Conservation (phyloP, 2,888 invertebrate species). For the Eupithecia exiguata region DNA sequence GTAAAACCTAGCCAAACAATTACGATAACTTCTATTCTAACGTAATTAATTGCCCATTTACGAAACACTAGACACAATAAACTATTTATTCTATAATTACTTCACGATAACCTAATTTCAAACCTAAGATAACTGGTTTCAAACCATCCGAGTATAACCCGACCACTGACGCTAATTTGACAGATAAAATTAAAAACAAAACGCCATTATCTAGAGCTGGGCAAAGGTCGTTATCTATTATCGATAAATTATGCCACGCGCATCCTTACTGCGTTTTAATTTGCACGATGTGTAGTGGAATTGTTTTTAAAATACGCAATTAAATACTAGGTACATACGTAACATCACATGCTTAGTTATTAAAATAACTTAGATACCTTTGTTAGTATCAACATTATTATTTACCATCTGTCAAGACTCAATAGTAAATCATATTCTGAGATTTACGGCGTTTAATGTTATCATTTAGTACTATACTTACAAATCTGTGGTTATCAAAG, state of each 20-base stretch:
- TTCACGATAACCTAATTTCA: conserved; percentile 27
- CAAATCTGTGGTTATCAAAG: no score
- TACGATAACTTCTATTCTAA: background rate
- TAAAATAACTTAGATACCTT: background rate
- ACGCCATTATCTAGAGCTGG: conserved; percentile 14
- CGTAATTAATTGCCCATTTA: conserved; percentile 2
- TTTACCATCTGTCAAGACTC: background rate
- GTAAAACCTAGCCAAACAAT: background rate
- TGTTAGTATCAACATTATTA: background rate
- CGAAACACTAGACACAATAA: conserved; percentile 7
- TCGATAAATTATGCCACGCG: conserved; percentile 34
- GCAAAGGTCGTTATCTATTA: conserved; percentile 22
- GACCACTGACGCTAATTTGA: conserved; percentile 32
- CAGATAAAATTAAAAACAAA: conserved; percentile 24
- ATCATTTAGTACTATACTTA: no score
- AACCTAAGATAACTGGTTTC: conserved; percentile 10
- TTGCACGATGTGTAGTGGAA: conserved; percentile 7
- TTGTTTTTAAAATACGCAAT: background rate
- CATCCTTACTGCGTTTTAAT: conserved; percentile 27
- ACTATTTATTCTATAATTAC: conserved; percentile 8
- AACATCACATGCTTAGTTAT: background rate
- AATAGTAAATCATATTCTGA: background rate
- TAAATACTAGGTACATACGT: background rate
- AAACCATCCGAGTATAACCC: conserved; percentile 2
- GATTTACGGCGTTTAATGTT: background rate